Conservation (phyloP, 2,888 invertebrate genomes). For the Eupithecia insigniata region DNA sequence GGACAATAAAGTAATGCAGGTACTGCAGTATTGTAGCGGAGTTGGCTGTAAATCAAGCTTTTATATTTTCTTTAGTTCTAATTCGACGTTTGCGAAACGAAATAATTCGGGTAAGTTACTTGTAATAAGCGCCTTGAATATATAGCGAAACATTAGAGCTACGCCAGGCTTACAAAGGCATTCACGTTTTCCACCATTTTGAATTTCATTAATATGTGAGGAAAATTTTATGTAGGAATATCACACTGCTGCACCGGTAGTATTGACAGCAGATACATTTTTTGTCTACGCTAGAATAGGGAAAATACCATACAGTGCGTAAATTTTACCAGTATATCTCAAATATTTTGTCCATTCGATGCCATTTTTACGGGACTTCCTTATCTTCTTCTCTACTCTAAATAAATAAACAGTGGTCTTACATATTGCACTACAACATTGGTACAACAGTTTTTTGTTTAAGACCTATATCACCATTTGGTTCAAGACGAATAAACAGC, state of each 20-base stretch:
- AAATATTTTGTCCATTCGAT: too few species aligned
- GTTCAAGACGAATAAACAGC: too few species aligned
- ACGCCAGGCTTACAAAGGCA: background rate
- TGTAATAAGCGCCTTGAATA: background rate
- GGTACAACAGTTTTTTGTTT: too few species aligned
- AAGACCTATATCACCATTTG: too few species aligned
- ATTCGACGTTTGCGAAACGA: background rate
- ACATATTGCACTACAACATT: too few species aligned
- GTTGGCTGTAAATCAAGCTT: slow-evolving; percentile 23
- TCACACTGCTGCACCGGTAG: background rate
- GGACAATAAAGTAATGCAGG: slow-evolving; percentile 20
- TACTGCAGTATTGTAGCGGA: slow-evolving; percentile 18
- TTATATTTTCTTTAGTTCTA: background rate
- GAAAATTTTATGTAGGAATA: background rate
- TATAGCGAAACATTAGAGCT: background rate
- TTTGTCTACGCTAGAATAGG: background rate
- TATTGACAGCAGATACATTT: background rate
- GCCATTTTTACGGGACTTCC: too few species aligned
- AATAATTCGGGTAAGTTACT: background rate
- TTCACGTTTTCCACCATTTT: background rate
- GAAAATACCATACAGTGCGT: background rate
- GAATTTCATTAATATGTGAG: background rate
- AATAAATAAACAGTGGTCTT: too few species aligned
- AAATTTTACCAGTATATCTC: too few species aligned
- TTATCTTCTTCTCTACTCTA: too few species aligned